Conservation (phyloP, 2,888 invertebrate genomes). For the Spicauda simplicius region DNA sequence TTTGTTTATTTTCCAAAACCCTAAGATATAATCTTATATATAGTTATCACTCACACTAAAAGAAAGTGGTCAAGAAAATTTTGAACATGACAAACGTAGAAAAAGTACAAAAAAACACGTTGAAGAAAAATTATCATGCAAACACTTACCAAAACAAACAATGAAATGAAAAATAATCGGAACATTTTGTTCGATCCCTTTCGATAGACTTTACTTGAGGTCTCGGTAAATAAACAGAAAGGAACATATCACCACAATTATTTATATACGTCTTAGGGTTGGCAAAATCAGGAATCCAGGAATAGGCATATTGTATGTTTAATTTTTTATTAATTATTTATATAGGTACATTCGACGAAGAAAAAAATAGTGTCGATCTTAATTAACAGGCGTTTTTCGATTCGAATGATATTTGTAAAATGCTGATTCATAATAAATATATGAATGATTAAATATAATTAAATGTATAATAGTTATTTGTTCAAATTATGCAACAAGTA, state of each 20-base stretch:
- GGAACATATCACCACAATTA: constrained; percentile 39
- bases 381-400: too few relatives aligned
- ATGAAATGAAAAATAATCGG: constrained; percentile 39
- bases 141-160: constrained; percentile 49
- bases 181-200: constrained; percentile 47
- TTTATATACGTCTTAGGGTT: constrained; percentile 39
- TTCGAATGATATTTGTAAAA: too few relatives aligned
- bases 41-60: not conserved
- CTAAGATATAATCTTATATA: too few relatives aligned
- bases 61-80: not conserved
- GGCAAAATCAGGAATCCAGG: not conserved
- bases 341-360: too few relatives aligned
- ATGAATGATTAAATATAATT: too few relatives aligned
- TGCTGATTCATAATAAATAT: too few relatives aligned
- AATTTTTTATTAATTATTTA: too few relatives aligned
- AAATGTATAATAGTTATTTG: too few relatives aligned
- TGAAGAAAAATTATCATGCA: constrained; percentile 8
- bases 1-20: too few relatives aligned
- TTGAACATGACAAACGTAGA: too few relatives aligned
- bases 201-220: constrained; percentile 41
- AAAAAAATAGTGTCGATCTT: too few relatives aligned
- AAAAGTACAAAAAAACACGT: not conserved
- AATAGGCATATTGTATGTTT: not conserved
- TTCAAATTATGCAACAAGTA: too few relatives aligned
- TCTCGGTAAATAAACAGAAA: constrained; percentile 46